A percentile compares a stretch with the other conserved stretches of the same genome.
Evolutionary conservation across 1,140 invertebrate genomes (phyloP).

Genomic region (Eumeta japonica): DNA sequence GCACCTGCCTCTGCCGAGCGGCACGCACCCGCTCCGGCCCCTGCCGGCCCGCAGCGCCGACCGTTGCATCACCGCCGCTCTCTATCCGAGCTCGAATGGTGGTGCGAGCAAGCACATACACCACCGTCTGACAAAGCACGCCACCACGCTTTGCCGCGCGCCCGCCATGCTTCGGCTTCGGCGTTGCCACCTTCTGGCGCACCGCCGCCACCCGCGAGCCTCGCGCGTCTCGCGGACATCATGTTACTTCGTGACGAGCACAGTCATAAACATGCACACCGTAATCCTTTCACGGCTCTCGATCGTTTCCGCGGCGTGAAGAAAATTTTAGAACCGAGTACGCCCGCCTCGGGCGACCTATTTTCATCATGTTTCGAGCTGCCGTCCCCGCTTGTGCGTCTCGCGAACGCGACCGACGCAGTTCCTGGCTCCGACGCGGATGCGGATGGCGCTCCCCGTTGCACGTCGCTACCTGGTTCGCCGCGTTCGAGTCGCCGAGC

Average conservation of each 20-base stretch:
- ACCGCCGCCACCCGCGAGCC: conserved; percentile 37
- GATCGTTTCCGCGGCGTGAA: conserved; percentile 63
- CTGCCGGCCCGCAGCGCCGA: too few species aligned
- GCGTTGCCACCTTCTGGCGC: conserved; percentile 17
- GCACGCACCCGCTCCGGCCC: too few species aligned
- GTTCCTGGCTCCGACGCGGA: too few species aligned
- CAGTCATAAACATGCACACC: too few species aligned
- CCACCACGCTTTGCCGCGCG: conserved; percentile 60
- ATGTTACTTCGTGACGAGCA: conserved; percentile 80
- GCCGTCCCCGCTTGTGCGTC: conserved; percentile 56
- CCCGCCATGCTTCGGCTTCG: conserved; percentile 22
- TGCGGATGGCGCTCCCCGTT: conserved; percentile 29
- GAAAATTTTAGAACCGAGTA: conserved; percentile 69
- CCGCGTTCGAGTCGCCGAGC: conserved; percentile 20
- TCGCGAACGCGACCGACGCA: conserved; percentile 3
- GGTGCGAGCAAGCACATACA: too few species aligned
- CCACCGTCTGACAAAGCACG: conserved; percentile 72
- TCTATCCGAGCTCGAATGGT: conserved; percentile 65
- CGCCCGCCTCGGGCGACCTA: conserved; percentile 43
- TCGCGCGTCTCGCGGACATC: conserved; percentile 67
- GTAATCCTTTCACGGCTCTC: conserved; percentile 25
- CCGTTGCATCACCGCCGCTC: conserved; percentile 73
- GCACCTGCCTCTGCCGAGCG: too few species aligned
- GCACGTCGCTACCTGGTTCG: conserved; percentile 26
- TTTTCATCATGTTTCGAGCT: conserved; percentile 66